Percentiles rank a stretch among this genome's conserved stretches.
Conservation (phyloP, 2,888 invertebrate genomes). For the Sinhomidia bicolor region DNA sequence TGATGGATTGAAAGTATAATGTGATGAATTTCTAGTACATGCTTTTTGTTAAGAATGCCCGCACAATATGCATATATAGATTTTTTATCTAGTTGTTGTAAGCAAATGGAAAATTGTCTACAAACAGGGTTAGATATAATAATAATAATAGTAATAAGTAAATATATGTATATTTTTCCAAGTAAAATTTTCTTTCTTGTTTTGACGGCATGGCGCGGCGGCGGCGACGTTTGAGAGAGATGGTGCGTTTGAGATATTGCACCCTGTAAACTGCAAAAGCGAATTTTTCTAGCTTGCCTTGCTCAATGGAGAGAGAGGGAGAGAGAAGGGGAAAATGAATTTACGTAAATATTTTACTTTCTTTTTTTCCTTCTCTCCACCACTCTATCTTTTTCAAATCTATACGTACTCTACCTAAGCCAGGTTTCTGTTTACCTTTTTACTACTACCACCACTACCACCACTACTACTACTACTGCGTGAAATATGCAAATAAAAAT, state of each 20-base stretch:
- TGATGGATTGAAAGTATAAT: conserved; percentile 5
- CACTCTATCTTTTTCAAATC: background rate
- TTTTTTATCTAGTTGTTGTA: no score
- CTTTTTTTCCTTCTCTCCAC: background rate
- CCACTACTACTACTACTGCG: background rate
- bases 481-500: conserved; percentile 12
- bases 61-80: background rate
- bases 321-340: background rate
- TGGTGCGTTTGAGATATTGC: conserved; percentile 32
- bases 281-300: no score
- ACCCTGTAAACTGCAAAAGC: conserved; percentile 12
- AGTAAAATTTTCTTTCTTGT: background rate
- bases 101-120: background rate
- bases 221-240: background rate
- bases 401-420: no score
- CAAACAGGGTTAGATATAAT: background rate
- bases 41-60: background rate
- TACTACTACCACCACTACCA: background rate
- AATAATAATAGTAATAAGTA: no score
- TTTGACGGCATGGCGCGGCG: background rate
- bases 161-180: background rate
- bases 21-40: conserved; percentile 15
- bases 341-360: conserved; percentile 29
- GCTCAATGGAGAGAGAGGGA: background rate
- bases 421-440: conserved; percentile 30